Conservation (phyloP, 1,140 invertebrate genomes). For the Saccostrea echinata region DNA sequence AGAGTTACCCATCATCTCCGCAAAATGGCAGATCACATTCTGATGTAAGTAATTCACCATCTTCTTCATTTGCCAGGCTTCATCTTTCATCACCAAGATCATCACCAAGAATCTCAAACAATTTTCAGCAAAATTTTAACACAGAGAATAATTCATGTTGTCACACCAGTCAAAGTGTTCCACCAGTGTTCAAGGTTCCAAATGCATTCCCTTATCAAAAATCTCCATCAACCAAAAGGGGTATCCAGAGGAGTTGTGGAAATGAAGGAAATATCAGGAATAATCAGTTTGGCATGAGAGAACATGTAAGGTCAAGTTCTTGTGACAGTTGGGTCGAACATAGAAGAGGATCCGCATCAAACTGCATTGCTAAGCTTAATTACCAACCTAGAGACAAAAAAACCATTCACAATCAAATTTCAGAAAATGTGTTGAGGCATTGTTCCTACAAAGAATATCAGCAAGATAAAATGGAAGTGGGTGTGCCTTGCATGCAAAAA, state of each 20-base stretch:
- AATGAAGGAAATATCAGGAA: background rate
- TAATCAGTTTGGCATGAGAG: background rate
- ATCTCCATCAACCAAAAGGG: background rate
- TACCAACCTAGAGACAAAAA: background rate
- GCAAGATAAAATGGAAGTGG: background rate
- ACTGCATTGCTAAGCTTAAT: background rate
- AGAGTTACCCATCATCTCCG: constrained; percentile 10
- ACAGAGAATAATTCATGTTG: background rate
- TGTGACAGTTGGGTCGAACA: background rate
- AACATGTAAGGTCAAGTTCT: background rate
- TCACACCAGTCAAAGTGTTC: background rate
- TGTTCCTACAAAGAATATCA: background rate
- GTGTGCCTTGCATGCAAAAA: background rate
- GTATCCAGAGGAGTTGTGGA: background rate
- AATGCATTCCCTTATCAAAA: constrained; percentile 3
- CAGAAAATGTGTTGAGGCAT: background rate
- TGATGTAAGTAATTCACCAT: background rate
- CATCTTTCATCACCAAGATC: background rate
- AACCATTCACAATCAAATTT: background rate
- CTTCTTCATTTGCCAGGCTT: background rate
- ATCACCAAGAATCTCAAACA: background rate
- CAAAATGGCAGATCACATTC: background rate
- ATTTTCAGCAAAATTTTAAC: background rate
- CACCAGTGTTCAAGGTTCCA: constrained; percentile 6
- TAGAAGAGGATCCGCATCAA: background rate